Evolutionary conservation across 2,113 vertebrate species (phyloP).

Genomic region (Phoenicopterus ruber): DNA sequence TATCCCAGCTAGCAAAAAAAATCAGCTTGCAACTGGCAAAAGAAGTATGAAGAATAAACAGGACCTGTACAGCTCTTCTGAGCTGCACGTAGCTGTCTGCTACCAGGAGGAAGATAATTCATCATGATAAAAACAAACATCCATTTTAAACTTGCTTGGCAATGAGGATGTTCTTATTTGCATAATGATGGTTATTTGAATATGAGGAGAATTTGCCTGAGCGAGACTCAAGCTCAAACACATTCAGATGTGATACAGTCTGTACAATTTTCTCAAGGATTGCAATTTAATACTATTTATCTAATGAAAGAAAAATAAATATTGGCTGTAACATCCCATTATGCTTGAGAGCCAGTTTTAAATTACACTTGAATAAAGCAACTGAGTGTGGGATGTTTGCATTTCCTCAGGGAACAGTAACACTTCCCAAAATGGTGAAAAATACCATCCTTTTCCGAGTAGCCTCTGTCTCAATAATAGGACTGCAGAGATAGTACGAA

Average conservation of each 20-base stretch:
- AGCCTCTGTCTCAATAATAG: not conserved
- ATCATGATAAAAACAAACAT: slow-evolving; percentile 66
- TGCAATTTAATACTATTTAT: slow-evolving; percentile 72
- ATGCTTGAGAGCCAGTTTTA: slow-evolving; percentile 28
- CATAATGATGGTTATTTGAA: slow-evolving; percentile 74
- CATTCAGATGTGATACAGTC: slow-evolving; percentile 49
- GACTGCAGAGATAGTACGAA: not conserved
- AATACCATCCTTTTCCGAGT: not conserved
- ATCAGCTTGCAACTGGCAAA: not conserved
- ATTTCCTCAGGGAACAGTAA: slow-evolving; percentile 2
- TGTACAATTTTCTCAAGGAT: slow-evolving; percentile 69
- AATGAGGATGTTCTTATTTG: slow-evolving; percentile 59
- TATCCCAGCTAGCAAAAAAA: not conserved
- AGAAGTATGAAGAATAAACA: not conserved
- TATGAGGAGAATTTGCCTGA: slow-evolving; percentile 63
- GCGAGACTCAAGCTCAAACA: slow-evolving; percentile 59
- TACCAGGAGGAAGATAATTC: slow-evolving; percentile 47
- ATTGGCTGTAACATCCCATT: slow-evolving; percentile 65
- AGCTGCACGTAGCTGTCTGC: not conserved
- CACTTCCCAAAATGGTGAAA: slow-evolving; percentile 20
- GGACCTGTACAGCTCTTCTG: not conserved
- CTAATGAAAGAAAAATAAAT: slow-evolving; percentile 73
- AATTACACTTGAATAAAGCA: slow-evolving; percentile 39
- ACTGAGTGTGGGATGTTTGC: not conserved
- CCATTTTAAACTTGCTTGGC: slow-evolving; percentile 50